These are phyloP conservation scores for Petroica traversi DNA, from an alignment of 2,113 vertebrate species.

Conservation along the genomic window DNA sequence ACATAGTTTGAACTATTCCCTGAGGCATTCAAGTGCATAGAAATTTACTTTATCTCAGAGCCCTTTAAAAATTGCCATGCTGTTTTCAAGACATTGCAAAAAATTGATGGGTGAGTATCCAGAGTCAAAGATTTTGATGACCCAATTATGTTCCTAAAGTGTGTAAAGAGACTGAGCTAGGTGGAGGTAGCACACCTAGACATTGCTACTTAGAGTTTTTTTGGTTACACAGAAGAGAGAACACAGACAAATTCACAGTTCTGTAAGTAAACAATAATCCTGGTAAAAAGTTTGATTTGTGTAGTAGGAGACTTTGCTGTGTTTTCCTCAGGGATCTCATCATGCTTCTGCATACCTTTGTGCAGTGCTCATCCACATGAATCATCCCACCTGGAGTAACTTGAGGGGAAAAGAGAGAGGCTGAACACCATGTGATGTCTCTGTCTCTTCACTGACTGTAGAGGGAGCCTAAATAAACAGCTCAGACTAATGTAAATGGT, in stretches of 20 bases:
- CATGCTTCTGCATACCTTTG: background rate
- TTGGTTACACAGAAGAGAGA: background rate
- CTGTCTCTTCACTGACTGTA: background rate
- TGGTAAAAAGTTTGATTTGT: background rate
- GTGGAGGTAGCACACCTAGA: background rate
- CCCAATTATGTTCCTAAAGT: background rate
- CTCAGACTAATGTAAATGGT: background rate
- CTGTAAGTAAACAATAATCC: background rate
- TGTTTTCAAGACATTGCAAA: background rate
- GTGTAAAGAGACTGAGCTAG: background rate
- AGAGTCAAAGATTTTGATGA: background rate
- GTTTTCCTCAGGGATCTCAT: background rate
- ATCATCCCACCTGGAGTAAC: background rate
- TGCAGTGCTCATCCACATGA: background rate
- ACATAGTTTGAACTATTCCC: background rate
- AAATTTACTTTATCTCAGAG: background rate
- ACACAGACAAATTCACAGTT: background rate
- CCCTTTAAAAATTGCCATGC: background rate
- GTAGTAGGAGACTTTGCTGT: background rate
- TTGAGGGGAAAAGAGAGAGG: background rate
- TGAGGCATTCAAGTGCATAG: background rate
- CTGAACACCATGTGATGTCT: background rate
- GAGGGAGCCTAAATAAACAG: background rate
- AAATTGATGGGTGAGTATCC: background rate
- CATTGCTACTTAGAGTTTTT: background rate